A percentile compares a stretch with the other conserved stretches of the same genome.
Evolutionary conservation across 2,113 vertebrate species (phyloP).

Genomic region (Callithrix jacchus): DNA sequence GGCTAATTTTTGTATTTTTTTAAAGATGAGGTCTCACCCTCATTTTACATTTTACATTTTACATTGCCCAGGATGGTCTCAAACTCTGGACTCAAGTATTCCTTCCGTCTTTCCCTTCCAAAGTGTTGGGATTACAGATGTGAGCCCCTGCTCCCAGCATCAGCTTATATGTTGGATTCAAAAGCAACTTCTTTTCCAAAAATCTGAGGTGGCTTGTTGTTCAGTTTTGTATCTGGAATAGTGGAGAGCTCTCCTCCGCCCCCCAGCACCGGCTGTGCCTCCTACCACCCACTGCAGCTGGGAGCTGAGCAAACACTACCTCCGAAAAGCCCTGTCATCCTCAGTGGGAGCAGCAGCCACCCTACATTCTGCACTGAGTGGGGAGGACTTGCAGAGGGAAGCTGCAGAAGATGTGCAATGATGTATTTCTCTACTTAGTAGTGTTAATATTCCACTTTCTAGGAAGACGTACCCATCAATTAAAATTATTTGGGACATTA

Average conservation of each 20-base stretch:
- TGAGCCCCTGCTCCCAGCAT: too few relatives aligned
- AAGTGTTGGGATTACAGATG: too few relatives aligned
- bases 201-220: background rate
- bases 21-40: too few relatives aligned
- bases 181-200: background rate
- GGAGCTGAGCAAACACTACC: background rate
- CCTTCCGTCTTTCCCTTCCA: too few relatives aligned
- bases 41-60: too few relatives aligned
- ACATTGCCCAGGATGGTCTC: too few relatives aligned
- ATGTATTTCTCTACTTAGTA: background rate
- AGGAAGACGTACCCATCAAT: background rate
- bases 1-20: too few relatives aligned
- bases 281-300: too few relatives aligned
- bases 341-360: rapidly evolving
- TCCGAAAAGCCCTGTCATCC: background rate
- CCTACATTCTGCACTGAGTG: rapidly evolving
- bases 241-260: background rate
- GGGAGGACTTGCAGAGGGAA: background rate
- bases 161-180: background rate
- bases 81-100: too few relatives aligned
- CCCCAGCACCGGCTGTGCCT: background rate
- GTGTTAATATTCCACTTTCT: background rate
- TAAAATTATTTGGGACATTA: background rate
- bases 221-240: background rate
- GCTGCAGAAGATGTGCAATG: background rate